Conservation (phyloP, 2,113 vertebrate genomes). For the Coracopsis vasa region DNA sequence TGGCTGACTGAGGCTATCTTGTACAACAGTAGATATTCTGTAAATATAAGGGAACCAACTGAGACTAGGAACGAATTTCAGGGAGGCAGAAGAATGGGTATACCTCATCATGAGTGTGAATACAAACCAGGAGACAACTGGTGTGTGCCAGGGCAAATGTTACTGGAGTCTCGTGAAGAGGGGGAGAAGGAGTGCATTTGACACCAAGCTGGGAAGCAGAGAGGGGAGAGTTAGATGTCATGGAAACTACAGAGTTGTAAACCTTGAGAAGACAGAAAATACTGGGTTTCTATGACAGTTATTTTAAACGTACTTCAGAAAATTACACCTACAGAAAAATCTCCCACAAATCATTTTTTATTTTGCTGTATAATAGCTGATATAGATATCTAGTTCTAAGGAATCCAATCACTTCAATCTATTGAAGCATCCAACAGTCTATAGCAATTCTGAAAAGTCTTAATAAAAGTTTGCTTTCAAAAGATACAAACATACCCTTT, state of each 20-base stretch:
- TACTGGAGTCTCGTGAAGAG: neutral
- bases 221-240: neutral
- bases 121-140: neutral
- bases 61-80: neutral
- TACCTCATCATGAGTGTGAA: neutral
- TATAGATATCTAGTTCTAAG: neutral
- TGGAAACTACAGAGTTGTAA: neutral
- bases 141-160: neutral
- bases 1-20: neutral
- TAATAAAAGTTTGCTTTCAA: neutral
- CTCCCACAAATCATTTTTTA: neutral
- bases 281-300: neutral
- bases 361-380: neutral
- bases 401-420: neutral
- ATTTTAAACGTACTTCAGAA: neutral
- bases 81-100: neutral
- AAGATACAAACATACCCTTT: neutral
- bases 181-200: neutral
- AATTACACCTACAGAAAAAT: neutral
- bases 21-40: neutral
- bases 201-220: neutral
- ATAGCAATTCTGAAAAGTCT: neutral
- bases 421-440: rapidly evolving
- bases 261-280: neutral
- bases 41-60: neutral